Percentiles rank a stretch among this genome's conserved stretches.
phyloP scores from a whole-genome alignment of 2,888 invertebrate genomes.

The Ptilodon capucinus region DNA sequence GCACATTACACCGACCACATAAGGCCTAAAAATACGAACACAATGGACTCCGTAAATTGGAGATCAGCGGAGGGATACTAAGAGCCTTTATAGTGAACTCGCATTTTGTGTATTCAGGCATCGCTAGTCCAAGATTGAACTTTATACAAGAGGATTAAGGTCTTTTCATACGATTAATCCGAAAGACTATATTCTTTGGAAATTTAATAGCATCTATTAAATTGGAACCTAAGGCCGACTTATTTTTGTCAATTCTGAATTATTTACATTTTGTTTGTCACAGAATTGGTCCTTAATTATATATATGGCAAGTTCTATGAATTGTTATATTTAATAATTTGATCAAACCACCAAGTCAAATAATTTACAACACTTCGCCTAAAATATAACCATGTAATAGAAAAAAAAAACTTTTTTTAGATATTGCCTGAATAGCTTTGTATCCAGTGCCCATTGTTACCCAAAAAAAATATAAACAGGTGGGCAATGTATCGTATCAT shows the following conservation, averaged over 20 bases:
- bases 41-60: constrained; percentile 14
- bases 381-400: no score
- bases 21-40: constrained; percentile 8
- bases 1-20: constrained; percentile 5
- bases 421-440: not conserved
- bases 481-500: constrained; percentile 1
- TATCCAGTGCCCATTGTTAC: not conserved
- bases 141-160: constrained; percentile 11
- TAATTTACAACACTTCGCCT: no score
- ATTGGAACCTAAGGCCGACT: no score
- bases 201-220: not conserved
- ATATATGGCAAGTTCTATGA: no score
- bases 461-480: not conserved
- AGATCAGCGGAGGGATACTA: constrained; percentile 16
- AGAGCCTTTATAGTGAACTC: constrained; percentile 11
- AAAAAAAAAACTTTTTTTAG: not conserved
- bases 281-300: no score
- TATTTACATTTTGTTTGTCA: no score
- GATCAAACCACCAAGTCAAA: no score
- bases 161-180: constrained; percentile 1
- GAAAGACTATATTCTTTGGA: not conserved
- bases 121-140: constrained; percentile 12
- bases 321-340: no score
- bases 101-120: constrained; percentile 23
- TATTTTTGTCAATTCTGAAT: no score